phyloP scores from a whole-genome alignment of 2,797 vertebrate genomes.

The Dryobates pubescens region DNA sequence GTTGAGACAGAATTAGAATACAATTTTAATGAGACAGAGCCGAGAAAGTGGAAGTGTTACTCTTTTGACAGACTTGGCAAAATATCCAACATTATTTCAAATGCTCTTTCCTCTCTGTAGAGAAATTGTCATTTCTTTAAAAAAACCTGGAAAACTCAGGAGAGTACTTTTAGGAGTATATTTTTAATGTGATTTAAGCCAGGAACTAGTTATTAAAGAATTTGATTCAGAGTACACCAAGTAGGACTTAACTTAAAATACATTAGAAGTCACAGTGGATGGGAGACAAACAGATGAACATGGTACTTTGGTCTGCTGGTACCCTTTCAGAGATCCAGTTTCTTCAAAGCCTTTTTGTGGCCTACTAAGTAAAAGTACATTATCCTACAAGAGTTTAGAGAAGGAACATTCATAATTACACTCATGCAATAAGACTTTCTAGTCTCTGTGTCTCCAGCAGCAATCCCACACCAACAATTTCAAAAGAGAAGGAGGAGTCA shows the following conservation, averaged over 20 bases:
- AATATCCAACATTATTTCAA: constrained; percentile 81
- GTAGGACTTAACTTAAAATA: constrained; percentile 11
- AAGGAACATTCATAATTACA: not conserved
- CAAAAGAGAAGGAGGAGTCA: not conserved
- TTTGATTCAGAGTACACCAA: constrained; percentile 40
- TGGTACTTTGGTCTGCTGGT: not conserved
- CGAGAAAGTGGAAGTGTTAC: constrained; percentile 78
- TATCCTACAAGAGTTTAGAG: not conserved
- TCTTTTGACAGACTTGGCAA: constrained; percentile 83
- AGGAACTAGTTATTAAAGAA: constrained; percentile 62
- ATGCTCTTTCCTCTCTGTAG: constrained; percentile 70
- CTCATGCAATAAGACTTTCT: not conserved
- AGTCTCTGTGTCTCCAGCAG: not conserved
- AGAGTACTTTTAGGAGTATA: constrained; percentile 56
- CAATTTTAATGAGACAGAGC: constrained; percentile 83
- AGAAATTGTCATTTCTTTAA: constrained; percentile 68
- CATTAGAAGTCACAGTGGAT: not conserved
- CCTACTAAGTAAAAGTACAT: not conserved
- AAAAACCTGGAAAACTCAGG: constrained; percentile 14
- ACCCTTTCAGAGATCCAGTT: not conserved
- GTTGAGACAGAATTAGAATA: constrained; percentile 83
- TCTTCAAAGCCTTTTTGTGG: not conserved
- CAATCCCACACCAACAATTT: not conserved
- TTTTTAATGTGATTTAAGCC: constrained; percentile 68
- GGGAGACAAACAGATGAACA: not conserved